phyloP scores from a whole-genome alignment of 2,113 vertebrate species.

The Pyxicephalus adspersus region DNA sequence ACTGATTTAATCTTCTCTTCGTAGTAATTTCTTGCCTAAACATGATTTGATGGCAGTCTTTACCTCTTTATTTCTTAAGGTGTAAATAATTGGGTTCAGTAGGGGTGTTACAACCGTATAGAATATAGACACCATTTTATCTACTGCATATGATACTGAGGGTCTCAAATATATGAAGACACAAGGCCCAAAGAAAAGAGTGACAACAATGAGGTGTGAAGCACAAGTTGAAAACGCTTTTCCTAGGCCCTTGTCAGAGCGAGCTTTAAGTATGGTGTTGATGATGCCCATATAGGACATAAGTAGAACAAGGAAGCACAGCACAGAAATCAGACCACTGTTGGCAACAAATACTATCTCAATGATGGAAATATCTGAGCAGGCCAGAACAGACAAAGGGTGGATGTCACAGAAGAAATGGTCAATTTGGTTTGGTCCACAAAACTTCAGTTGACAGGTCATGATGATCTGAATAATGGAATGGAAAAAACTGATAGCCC shows the following conservation, averaged over 20 bases:
- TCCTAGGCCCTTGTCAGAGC: constrained; percentile 1
- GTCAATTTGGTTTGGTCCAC: constrained; percentile 32
- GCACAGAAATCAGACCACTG: constrained; percentile 36
- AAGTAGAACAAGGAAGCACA: constrained; percentile 37
- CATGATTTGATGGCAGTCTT: constrained; percentile 26
- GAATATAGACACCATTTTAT: constrained; percentile 46
- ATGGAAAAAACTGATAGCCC: constrained; percentile 33
- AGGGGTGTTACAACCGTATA: constrained; percentile 42
- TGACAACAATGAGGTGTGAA: constrained; percentile 41
- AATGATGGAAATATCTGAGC: constrained; percentile 43
- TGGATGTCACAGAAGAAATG: constrained; percentile 55
- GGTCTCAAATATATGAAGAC: constrained; percentile 50
- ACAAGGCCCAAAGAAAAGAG: constrained; percentile 42
- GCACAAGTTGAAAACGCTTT: constrained; percentile 49
- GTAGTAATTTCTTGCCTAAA: background rate
- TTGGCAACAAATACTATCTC: constrained; percentile 47
- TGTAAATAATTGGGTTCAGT: constrained; percentile 50
- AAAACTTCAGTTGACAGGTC: constrained; percentile 42
- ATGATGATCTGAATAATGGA: constrained; percentile 38
- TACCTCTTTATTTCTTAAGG: constrained; percentile 46
- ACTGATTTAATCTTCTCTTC: background rate
- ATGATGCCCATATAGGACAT: constrained; percentile 39
- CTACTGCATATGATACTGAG: constrained; percentile 24
- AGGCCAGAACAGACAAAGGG: constrained; percentile 42
- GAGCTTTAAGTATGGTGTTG: constrained; percentile 25